These are phyloP conservation scores for Stictocephala bisonia DNA, from an alignment of 2,888 invertebrate genomes.

Conservation along the genomic window DNA sequence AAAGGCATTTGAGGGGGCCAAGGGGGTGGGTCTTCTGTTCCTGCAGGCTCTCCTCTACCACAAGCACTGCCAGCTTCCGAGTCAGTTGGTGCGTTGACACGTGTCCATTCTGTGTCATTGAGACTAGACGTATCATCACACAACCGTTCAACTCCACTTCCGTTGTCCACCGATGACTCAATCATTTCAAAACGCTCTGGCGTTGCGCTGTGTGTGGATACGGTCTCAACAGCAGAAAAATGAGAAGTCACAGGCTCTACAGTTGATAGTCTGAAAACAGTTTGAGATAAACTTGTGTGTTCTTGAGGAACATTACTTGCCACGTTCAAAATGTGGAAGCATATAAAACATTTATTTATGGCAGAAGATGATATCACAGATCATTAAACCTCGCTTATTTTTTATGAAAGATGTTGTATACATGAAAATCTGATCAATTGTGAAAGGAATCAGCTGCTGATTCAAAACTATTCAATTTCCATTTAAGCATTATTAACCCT, in stretches of 20 bases:
- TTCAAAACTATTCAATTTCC: too few species aligned
- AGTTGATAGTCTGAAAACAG: constrained; percentile 22
- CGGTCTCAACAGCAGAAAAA: constrained; percentile 42
- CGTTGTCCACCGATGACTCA: constrained; percentile 60
- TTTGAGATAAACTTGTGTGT: too few species aligned
- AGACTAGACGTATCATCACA: constrained; percentile 48
- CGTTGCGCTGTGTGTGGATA: constrained; percentile 64
- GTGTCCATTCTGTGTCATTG: constrained; percentile 50
- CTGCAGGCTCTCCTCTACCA: constrained; percentile 32
- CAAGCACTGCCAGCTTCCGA: constrained; percentile 44
- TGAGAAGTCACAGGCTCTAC: constrained; percentile 62
- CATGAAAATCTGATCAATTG: too few species aligned
- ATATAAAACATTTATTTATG: too few species aligned
- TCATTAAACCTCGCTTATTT: too few species aligned
- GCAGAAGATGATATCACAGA: too few species aligned
- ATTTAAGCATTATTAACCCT: too few species aligned
- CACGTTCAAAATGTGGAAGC: too few species aligned
- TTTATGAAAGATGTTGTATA: too few species aligned
- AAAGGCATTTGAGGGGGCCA: too few species aligned
- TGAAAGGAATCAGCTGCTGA: too few species aligned
- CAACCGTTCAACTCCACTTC: constrained; percentile 5
- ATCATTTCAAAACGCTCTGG: constrained; percentile 75
- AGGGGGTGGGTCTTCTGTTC: constrained; percentile 14
- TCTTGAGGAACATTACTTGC: too few species aligned
- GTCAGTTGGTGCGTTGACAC: constrained; percentile 45